Base-by-base conservation (phyloP, 2,113 vertebrate genomes). In the Mastomys coucha region DNA sequence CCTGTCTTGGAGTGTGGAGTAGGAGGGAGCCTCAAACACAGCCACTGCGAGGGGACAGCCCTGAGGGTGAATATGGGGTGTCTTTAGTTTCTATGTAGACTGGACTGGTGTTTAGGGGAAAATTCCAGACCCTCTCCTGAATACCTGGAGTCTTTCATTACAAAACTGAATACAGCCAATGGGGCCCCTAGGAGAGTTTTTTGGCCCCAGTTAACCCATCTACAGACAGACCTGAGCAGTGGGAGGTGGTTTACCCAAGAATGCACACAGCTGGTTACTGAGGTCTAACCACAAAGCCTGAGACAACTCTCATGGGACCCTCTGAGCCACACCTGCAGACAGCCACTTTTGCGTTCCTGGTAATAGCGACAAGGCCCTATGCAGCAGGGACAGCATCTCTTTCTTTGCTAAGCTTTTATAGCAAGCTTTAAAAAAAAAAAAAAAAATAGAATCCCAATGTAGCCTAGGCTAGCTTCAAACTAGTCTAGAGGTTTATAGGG, bases 1-100 rank as follows among this genome's bases (percentile, higher is more conserved):
- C 85, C 80, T 90, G 96, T 90, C 67, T 94, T 24, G 17, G 75
- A 97, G 80, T 72, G 45, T 45, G 9, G 65, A 89, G 69, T 56
- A 89, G 96, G 96, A 96, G 86, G 84, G 53, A 87, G 69, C 49
- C 75, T 88, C 85, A 89, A 70, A 89, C 42, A 31, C 73, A 42
- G 72, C 70, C n/a, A 58, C 92, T 42, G 77, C 28, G 31, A 49
- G 14, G 39, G 12, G 69, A 63, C 53, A 90, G 16, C 19, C 95
- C 22, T 24, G 49, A 88, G 12, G 39, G 63, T 16, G 3, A 36
- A n/a, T 60, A 58, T 45, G 12, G 84, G 33, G 31, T 49, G 53
- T 80, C 78, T 26, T 42, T 82, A 39, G 51, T 42, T 91, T 69
- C 69, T 39, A 67, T 73, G 42, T 33, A 49, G 70, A 13, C 4